Conservation (phyloP, 2,113 vertebrate genomes). For the Scytalopus superciliaris region DNA sequence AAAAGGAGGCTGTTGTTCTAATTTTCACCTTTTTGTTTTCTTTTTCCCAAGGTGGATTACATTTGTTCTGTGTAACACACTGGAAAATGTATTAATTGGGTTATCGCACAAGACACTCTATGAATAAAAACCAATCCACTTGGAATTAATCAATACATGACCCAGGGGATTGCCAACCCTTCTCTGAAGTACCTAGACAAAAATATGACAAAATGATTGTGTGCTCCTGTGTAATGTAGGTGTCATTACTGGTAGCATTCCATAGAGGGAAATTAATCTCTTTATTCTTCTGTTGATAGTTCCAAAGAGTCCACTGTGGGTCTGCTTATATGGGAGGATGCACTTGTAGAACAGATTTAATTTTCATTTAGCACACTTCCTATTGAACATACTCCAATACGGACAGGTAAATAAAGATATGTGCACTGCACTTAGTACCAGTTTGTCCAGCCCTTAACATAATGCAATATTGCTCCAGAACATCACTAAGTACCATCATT, state of each 20-base stretch:
- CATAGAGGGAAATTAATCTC: background rate
- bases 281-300: background rate
- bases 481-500: background rate
- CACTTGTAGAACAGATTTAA: background rate
- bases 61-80: background rate
- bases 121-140: background rate
- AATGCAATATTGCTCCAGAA: background rate
- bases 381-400: background rate
- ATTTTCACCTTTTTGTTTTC: background rate
- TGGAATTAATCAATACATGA: background rate
- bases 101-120: background rate
- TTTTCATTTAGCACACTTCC: background rate
- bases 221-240: background rate
- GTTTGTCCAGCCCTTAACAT: background rate
- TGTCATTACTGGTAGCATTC: background rate
- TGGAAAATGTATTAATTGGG: background rate
- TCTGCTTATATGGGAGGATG: background rate
- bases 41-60: background rate
- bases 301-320: background rate
- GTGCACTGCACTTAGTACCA: background rate
- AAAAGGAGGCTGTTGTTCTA: background rate
- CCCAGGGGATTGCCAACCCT: background rate
- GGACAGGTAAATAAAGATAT: background rate
- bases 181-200: background rate
- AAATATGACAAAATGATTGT: background rate